Evolutionary conservation across 2,888 invertebrate species (phyloP), one percentile per base, ranked within the genome.

Genomic region (Metalampra italica): DNA sequence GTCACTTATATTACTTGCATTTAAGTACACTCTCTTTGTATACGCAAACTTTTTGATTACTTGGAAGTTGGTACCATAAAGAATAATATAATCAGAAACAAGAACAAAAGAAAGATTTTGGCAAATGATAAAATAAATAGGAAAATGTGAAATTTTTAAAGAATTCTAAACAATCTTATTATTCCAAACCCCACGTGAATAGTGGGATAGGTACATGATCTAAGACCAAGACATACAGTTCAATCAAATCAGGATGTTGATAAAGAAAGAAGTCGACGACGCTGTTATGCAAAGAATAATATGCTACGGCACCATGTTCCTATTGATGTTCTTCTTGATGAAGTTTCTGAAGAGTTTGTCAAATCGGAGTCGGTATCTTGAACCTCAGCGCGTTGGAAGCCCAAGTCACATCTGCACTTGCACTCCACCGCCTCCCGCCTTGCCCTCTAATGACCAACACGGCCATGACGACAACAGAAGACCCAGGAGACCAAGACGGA

Each of bases 231-330:
- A 13, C 13, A 40, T 3, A 15, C 2, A 40, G 1, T 13, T 40
- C 14, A 40, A 40, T 15, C 15, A 8, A 40, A 11, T 9, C 50
- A 64, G 52, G 54, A 81, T 81, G 82, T 62, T 82, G 51, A 57
- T 70, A 0, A 62, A 68, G 53, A 78, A 72, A 49, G 60, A 68
- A 48, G 36, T 60, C 0, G 68, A 75, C 0, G 76, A 75, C 0
- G 41, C 42, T 0, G 22, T 51, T 1, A 43, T 59, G 7, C 68
- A 71, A 3, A 67, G 62, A 38, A 29, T 76, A 11, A 45, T 81
- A 42, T 66, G 59, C 30, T 78, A 64, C 29, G 70, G 66, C 0
- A 64, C 57, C 0, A 13, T 69, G 9, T 8, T 71, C 7, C 34
- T 82, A 5, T 2, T 78, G 3, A 43, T 78, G 29, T 15, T 74